Conservation (phyloP, 2,113 vertebrate genomes). For the Corynorhinus townsendii region DNA sequence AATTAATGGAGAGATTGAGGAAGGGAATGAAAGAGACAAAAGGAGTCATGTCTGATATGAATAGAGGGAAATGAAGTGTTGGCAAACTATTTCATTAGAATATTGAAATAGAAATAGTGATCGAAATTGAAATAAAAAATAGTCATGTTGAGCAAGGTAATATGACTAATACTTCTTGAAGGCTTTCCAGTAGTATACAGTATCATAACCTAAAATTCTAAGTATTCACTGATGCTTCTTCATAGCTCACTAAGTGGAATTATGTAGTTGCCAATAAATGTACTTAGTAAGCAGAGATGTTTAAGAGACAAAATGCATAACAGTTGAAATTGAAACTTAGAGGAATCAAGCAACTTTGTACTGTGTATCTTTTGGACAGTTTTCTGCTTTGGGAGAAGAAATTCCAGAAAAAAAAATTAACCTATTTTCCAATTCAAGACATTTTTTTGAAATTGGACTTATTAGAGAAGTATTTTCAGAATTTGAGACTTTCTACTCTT, state of each 20-base stretch:
- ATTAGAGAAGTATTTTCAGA: constrained; percentile 10
- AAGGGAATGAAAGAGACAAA: background rate
- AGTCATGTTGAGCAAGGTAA: background rate
- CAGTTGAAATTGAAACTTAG: background rate
- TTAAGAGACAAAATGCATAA: background rate
- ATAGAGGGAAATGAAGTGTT: background rate
- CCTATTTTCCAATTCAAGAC: background rate
- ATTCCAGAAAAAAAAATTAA: background rate
- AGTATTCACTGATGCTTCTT: background rate
- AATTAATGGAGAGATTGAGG: background rate
- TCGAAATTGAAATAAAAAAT: background rate
- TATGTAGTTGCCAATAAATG: background rate
- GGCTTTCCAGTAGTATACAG: background rate
- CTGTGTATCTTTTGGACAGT: background rate
- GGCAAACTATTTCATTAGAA: background rate
- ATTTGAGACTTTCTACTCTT: background rate
- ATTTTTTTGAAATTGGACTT: background rate
- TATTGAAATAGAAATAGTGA: background rate
- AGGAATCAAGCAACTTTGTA: background rate
- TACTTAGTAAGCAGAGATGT: background rate
- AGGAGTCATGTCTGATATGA: background rate
- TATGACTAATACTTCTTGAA: background rate
- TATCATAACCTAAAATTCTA: background rate
- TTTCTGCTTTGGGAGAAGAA: constrained; percentile 28
- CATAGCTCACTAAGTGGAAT: background rate